Percentiles rank a stretch among this genome's conserved stretches.
Evolutionary conservation across 2,797 vertebrate species (phyloP).

Genomic region (Trachops cirrhosus): DNA sequence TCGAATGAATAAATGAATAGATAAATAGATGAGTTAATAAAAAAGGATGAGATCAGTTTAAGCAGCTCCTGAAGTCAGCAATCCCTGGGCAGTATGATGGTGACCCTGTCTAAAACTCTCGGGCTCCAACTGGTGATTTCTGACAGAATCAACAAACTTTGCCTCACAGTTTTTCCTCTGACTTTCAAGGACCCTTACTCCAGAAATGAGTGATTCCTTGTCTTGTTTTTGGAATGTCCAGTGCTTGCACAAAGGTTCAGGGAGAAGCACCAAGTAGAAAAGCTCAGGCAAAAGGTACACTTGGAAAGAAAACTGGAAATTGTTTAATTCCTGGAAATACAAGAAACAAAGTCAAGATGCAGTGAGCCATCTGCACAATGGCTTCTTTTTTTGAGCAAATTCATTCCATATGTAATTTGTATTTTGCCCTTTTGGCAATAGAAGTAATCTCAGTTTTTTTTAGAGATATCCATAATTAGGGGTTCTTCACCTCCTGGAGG

Average conservation of each 20-base stretch:
- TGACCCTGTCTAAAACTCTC: background rate
- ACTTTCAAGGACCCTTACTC: background rate
- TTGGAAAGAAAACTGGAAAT: background rate
- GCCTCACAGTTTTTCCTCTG: background rate
- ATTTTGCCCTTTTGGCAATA: constrained; percentile 16
- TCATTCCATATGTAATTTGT: background rate
- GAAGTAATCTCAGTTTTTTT: background rate
- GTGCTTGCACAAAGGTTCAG: background rate
- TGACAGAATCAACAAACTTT: background rate
- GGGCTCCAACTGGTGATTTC: background rate
- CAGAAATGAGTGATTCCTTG: background rate
- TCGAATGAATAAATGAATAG: background rate
- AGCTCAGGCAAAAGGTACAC: background rate
- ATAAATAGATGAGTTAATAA: background rate
- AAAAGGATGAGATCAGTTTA: background rate
- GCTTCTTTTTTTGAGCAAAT: background rate
- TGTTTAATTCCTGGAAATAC: background rate
- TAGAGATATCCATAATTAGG: background rate
- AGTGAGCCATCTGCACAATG: background rate
- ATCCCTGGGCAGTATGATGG: background rate
- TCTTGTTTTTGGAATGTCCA: background rate
- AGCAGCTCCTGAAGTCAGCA: background rate
- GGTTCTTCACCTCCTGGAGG: background rate
- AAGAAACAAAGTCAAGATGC: background rate
- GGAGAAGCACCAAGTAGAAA: background rate